These are phyloP conservation scores for Python bivittatus DNA, from an alignment of 2,113 vertebrate species.

Conservation along the genomic window DNA sequence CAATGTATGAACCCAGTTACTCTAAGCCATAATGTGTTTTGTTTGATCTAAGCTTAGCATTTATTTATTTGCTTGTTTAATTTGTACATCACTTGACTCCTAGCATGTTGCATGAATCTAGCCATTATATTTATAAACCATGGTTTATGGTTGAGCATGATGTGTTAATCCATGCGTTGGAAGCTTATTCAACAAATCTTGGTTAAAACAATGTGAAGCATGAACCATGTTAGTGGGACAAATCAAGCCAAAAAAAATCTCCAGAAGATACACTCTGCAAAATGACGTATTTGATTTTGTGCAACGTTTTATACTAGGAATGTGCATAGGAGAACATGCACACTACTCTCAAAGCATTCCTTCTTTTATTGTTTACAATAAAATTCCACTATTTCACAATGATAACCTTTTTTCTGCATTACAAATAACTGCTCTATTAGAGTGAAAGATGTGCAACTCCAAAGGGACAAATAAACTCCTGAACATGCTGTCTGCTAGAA, in stretches of 20 bases:
- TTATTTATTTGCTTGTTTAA: neutral
- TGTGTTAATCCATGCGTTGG: neutral
- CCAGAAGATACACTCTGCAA: neutral
- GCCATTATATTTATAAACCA: neutral
- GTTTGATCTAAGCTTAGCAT: neutral
- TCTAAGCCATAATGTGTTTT: neutral
- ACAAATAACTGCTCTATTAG: neutral
- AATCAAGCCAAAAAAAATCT: neutral
- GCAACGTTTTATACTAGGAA: neutral
- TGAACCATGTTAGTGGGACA: neutral
- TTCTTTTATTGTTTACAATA: neutral
- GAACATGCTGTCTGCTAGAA: constrained; percentile 5
- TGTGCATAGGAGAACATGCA: neutral
- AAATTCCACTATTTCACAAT: neutral
- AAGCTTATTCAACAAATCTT: neutral
- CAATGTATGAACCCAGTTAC: neutral
- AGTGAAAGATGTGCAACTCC: constrained; percentile 20
- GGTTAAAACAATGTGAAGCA: neutral
- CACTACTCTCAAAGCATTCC: neutral
- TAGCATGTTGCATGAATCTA: neutral
- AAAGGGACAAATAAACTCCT: constrained; percentile 22
- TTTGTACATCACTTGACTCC: neutral
- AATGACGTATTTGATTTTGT: neutral
- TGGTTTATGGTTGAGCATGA: neutral
- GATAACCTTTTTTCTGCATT: neutral